Conservation (phyloP, 53 echinoderm and acorn worm species). For the Mesocentrotus franciscanus region DNA sequence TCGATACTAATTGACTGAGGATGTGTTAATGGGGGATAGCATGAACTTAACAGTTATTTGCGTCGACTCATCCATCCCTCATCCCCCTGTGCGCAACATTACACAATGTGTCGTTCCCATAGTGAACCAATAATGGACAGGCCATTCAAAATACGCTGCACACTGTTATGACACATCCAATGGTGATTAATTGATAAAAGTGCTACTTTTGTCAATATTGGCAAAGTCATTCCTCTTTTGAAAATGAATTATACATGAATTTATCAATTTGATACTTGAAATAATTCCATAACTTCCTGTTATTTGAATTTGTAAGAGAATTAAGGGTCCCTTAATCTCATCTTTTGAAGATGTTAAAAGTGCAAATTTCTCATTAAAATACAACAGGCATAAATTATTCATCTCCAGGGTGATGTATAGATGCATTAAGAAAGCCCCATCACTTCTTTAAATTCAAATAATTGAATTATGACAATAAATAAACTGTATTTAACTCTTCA, state of each 20-base stretch:
- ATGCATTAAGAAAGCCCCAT: background rate
- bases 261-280: background rate
- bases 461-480: background rate
- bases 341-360: background rate
- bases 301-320: too few species aligned
- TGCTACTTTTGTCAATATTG: background rate
- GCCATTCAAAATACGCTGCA: background rate
- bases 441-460: background rate
- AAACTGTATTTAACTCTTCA: background rate
- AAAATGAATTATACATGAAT: background rate
- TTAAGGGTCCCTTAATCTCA: background rate
- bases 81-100: background rate
- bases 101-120: background rate
- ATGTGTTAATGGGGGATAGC: background rate
- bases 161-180: conserved; percentile 2
- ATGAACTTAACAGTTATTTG: background rate
- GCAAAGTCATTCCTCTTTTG: background rate
- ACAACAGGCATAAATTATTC: background rate
- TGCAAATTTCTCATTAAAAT: background rate
- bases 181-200: background rate
- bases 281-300: background rate
- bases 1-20: background rate
- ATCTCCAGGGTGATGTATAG: background rate
- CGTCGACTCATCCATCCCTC: background rate
- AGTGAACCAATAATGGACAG: background rate